Evolutionary conservation across 1,140 invertebrate species (phyloP), one percentile per base, ranked within the genome.

Genomic region (Cecropterus lyciades): DNA sequence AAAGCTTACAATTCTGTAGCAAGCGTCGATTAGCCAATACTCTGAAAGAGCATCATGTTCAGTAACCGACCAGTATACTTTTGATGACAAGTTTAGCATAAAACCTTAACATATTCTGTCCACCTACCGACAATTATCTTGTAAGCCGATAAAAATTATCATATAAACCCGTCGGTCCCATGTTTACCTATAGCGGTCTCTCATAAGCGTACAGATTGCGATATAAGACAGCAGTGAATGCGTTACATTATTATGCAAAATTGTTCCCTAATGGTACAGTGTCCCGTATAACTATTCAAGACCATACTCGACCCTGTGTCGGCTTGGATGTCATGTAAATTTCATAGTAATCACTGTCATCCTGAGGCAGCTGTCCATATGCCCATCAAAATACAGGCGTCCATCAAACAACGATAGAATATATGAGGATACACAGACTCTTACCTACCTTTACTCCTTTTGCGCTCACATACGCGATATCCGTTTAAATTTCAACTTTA

Each of bases 281-380:
- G 37, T 60, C 27, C 43, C 56, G 56, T 57, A 66, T 66, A 69
- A 63, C 53, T 69, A 63, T 46, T 37, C 56, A 55, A 46, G 56
- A 60, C 40, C 55, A 49, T 51, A 43, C 37, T 48, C 13, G 42
- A 55, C 16, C 33, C 66, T 27, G 37, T 40, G 30, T 51, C 56
- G 46, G 51, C 55, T 45, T 56, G 46, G 65, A 67, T 71, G 67
- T 67, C 65, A 71, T 71, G 69, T 71, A 65, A 70, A 73, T 66
- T 60, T 63, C 45, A 67, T 68, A 51, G 62, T 67, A 74, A 74
- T 74, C 72, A 70, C 65, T 70, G 59, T 71, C 62, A 66, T 67
- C 64, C 63, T 37, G 24, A 55, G 55, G 59, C 69, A 48, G 57
- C 69, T 67, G 68, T 67, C 51, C 62, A 57, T 70, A 64, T 27